Conservation (phyloP, 2,113 vertebrate genomes). For the Podiceps cristatus region DNA sequence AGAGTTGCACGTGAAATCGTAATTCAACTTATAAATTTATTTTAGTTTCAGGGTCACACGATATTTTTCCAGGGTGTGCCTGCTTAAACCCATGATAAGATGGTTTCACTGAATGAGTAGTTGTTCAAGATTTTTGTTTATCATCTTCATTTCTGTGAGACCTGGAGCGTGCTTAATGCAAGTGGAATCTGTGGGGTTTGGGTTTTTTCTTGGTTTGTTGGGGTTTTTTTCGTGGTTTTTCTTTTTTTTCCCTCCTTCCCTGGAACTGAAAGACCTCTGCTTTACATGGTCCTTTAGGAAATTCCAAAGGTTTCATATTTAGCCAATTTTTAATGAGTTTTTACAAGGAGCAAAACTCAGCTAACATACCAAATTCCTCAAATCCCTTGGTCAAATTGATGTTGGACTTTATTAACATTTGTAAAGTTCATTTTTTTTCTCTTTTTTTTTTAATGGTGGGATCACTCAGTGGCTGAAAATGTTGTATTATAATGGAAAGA, state of each 20-base stretch:
- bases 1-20: not conserved
- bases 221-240: not conserved
- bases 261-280: not conserved
- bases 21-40: slow-evolving; percentile 35
- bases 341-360: slow-evolving; percentile 17
- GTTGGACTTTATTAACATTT: not conserved
- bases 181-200: not conserved
- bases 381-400: not conserved
- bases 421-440: not conserved
- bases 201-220: too few species aligned
- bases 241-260: not conserved
- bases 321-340: slow-evolving; percentile 51
- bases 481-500: not conserved
- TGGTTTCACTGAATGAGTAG: slow-evolving; percentile 24
- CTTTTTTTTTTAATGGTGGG: not conserved
- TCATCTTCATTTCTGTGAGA: slow-evolving; percentile 23
- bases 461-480: not conserved
- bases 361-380: slow-evolving; percentile 19
- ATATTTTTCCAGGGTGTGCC: slow-evolving; percentile 56
- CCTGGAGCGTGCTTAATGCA: slow-evolving; percentile 11
- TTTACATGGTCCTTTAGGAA: slow-evolving; percentile 12
- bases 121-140: slow-evolving; percentile 21
- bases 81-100: slow-evolving; percentile 19
- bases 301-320: slow-evolving; percentile 38
- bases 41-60: slow-evolving; percentile 11